Conservation (phyloP, 2,797 vertebrate genomes). For the Centroberyx gerrardi region DNA sequence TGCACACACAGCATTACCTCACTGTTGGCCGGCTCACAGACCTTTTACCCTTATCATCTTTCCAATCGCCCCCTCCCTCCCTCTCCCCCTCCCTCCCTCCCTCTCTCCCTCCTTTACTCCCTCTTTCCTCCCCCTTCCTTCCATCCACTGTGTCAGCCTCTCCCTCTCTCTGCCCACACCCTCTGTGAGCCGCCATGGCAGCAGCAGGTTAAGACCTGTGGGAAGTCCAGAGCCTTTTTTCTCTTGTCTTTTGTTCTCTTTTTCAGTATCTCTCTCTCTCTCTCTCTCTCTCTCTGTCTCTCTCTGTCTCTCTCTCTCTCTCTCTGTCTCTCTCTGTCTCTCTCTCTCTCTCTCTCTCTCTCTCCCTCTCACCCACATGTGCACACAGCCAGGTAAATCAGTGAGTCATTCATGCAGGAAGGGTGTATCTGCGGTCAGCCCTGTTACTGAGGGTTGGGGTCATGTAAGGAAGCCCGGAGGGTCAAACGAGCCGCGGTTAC, state of each 20-base stretch:
- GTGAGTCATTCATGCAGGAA: slow-evolving; percentile 52
- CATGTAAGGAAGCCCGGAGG: slow-evolving; percentile 11
- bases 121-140: slow-evolving; percentile 42
- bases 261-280: neutral
- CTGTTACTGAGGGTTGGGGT: slow-evolving; percentile 11
- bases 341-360: too few relatives aligned
- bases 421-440: slow-evolving; percentile 40
- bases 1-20: slow-evolving; percentile 58
- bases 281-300: too few relatives aligned
- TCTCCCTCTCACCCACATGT: slow-evolving; percentile 16
- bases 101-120: slow-evolving; percentile 21
- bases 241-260: slow-evolving; percentile 27
- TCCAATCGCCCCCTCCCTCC: slow-evolving; percentile 29
- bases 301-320: too few relatives aligned
- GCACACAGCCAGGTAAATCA: slow-evolving; percentile 47
- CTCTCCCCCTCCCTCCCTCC: slow-evolving; percentile 32
- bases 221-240: slow-evolving; percentile 43
- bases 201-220: slow-evolving; percentile 43
- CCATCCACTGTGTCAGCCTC: slow-evolving; percentile 33
- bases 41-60: slow-evolving; percentile 52
- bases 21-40: slow-evolving; percentile 37
- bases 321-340: too few relatives aligned
- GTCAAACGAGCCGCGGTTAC: slow-evolving; percentile 54
- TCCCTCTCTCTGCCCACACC: slow-evolving; percentile 13
- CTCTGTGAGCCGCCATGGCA: slow-evolving; percentile 23